These are phyloP conservation scores for Noturus placidus DNA, from an alignment of 2,113 vertebrate genomes.

Conservation along the genomic window DNA sequence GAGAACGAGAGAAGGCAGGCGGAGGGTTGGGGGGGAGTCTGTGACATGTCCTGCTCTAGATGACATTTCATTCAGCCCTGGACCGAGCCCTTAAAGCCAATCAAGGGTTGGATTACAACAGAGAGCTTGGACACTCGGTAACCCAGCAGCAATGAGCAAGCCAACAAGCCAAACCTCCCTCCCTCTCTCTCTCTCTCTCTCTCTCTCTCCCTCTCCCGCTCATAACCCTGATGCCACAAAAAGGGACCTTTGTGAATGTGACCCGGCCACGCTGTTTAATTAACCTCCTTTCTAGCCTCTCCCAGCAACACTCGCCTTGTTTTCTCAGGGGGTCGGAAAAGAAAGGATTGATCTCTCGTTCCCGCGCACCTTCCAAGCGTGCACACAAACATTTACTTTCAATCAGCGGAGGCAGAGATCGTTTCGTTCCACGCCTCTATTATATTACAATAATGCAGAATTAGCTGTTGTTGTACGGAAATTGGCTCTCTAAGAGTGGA, in stretches of 20 bases:
- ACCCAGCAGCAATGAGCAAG: slow-evolving; percentile 40
- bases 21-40: not conserved
- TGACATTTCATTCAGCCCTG: slow-evolving; percentile 48
- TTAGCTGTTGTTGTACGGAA: slow-evolving; percentile 67
- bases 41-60: slow-evolving; percentile 41
- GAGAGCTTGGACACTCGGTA: slow-evolving; percentile 35
- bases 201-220: slow-evolving; percentile 14
- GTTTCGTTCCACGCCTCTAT: slow-evolving; percentile 28
- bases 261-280: slow-evolving; percentile 49
- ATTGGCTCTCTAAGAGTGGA: slow-evolving; percentile 67
- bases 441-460: slow-evolving; percentile 48
- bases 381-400: slow-evolving; percentile 41
- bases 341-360: slow-evolving; percentile 47
- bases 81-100: slow-evolving; percentile 26
- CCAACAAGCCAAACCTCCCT: slow-evolving; percentile 32
- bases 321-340: slow-evolving; percentile 60
- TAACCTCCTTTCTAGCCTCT: slow-evolving; percentile 50
- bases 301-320: slow-evolving; percentile 48
- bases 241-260: slow-evolving; percentile 52
- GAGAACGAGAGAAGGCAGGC: not conserved
- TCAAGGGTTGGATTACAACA: slow-evolving; percentile 47
- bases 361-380: slow-evolving; percentile 53
- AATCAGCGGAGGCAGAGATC: slow-evolving; percentile 44
- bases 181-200: slow-evolving; percentile 1
- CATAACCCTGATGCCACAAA: slow-evolving; percentile 54